Percentiles rank a stretch among this genome's conserved stretches.
Evolutionary conservation across 2,888 invertebrate species (phyloP).

Genomic region (Anarsia innoxiella): DNA sequence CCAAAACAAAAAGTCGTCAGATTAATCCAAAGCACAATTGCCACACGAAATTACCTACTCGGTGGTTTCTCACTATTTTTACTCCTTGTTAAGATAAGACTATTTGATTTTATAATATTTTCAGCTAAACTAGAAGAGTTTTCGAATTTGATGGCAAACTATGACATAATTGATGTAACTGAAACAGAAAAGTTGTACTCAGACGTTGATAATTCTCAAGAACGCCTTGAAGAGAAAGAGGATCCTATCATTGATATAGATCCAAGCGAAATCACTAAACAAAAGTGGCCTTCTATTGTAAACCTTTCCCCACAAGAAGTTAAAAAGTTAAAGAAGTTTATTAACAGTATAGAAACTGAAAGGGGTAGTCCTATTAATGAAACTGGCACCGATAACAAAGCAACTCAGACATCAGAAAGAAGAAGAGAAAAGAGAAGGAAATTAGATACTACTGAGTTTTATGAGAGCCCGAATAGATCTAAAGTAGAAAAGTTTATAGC

Average conservation of each 20-base stretch:
- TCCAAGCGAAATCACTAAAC: no score
- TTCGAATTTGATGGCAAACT: conserved; percentile 46
- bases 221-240: background rate
- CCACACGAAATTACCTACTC: conserved; percentile 47
- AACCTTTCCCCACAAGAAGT: background rate
- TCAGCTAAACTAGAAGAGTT: conserved; percentile 55
- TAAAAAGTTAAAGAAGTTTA: background rate
- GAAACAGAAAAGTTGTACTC: no score
- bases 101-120: conserved; percentile 46
- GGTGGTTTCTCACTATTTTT: conserved; percentile 50
- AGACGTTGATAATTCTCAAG: no score
- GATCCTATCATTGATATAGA: no score
- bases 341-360: background rate
- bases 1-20: conserved; percentile 32
- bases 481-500: background rate
- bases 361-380: no score
- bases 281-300: conserved; percentile 4
- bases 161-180: conserved; percentile 41
- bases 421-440: background rate
- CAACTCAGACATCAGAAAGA: background rate
- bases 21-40: conserved; percentile 38
- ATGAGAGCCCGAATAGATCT: background rate
- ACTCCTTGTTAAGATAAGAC: conserved; percentile 37
- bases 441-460: background rate
- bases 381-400: background rate